These are phyloP conservation scores for Pao palembangensis DNA, from an alignment of 2,113 vertebrate species.

Conservation along the genomic window DNA sequence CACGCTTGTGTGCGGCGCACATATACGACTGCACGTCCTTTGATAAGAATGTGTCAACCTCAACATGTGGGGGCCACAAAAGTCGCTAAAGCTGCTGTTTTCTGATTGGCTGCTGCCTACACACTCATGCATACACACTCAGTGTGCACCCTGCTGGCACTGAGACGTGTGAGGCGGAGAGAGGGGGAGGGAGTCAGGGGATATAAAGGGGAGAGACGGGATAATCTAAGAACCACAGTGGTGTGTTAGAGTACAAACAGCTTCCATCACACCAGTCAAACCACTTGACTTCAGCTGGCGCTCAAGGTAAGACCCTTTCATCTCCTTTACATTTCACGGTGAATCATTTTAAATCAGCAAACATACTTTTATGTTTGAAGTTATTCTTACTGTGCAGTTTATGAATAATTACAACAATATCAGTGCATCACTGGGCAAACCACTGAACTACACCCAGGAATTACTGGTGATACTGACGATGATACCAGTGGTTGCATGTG, in stretches of 20 bases:
- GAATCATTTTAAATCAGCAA: no score
- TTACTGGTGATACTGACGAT: no score
- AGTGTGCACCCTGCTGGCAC: conserved; percentile 37
- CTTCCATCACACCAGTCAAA: background rate
- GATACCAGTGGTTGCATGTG: no score
- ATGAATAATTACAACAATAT: no score
- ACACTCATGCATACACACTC: conserved; percentile 26
- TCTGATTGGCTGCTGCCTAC: conserved; percentile 60
- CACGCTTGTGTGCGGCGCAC: conserved; percentile 7
- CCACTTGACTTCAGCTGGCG: background rate
- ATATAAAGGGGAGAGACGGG: conserved; percentile 22
- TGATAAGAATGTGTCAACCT: conserved; percentile 25
- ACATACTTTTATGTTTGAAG: no score
- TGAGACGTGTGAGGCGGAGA: conserved; percentile 13
- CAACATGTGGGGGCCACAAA: conserved; percentile 51
- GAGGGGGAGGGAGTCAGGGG: background rate
- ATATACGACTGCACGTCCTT: conserved; percentile 14
- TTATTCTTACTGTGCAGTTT: no score
- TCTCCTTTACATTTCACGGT: background rate
- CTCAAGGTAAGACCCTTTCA: background rate
- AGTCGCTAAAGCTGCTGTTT: conserved; percentile 51
- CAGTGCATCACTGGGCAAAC: no score
- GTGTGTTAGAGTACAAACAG: background rate
- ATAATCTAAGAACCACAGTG: conserved; percentile 7
- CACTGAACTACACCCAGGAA: no score